These are phyloP conservation scores for Halyomorpha halys DNA, from an alignment of 1,140 invertebrate genomes.

Conservation along the genomic window DNA sequence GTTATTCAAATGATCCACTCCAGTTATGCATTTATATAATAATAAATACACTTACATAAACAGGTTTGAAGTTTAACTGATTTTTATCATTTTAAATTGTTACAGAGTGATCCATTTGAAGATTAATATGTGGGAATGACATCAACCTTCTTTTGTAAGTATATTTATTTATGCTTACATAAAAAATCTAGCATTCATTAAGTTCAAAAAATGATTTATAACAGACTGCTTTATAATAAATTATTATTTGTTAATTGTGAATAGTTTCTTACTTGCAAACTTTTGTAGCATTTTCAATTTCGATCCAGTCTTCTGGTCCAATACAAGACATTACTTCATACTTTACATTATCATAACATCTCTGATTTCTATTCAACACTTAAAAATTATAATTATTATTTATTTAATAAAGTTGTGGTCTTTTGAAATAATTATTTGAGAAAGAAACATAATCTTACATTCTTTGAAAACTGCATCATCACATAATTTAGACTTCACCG, in stretches of 20 bases:
- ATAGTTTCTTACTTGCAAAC: conserved; percentile 14
- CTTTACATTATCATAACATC: background rate
- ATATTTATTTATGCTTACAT: too few species aligned
- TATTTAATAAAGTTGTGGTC: background rate
- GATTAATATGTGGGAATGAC: too few species aligned
- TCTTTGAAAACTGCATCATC: conserved; percentile 4
- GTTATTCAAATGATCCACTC: too few species aligned
- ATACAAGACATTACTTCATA: background rate
- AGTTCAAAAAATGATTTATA: too few species aligned
- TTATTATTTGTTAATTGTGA: background rate
- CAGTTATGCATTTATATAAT: too few species aligned
- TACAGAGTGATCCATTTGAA: too few species aligned
- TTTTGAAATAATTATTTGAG: conserved; percentile 9
- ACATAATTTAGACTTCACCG: conserved; percentile 1
- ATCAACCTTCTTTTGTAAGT: too few species aligned
- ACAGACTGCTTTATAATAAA: background rate
- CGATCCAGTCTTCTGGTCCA: conserved; percentile 9
- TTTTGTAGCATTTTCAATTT: background rate
- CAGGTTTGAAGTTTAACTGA: too few species aligned
- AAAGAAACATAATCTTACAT: background rate
- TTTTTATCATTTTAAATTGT: too few species aligned
- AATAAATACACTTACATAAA: too few species aligned
- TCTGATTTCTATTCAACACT: conserved; percentile 9
- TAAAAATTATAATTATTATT: background rate
- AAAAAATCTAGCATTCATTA: too few species aligned